phyloP scores from a whole-genome alignment of 2,113 vertebrate genomes.

The Scartelaos histophorus region DNA sequence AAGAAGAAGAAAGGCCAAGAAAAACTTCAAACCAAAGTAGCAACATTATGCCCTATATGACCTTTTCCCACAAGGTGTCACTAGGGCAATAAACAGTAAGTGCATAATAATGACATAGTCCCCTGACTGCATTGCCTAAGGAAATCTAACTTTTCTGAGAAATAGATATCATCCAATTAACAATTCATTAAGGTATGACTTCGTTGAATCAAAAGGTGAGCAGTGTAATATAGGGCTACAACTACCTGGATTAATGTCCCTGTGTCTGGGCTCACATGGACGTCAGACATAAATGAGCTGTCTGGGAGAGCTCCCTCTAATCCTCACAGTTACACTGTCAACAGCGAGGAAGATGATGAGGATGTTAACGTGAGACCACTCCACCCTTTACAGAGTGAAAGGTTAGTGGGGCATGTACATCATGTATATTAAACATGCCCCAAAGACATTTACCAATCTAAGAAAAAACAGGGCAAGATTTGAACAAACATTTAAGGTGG shows the following conservation, averaged over 20 bases:
- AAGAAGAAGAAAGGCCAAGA: not conserved
- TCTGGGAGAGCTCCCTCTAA: constrained; percentile 62
- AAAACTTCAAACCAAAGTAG: not conserved
- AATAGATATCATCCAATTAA: not conserved
- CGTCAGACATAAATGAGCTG: constrained; percentile 61
- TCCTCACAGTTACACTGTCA: constrained; percentile 50
- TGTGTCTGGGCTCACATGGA: constrained; percentile 52
- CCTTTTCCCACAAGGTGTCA: not conserved
- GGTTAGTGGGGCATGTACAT: not conserved
- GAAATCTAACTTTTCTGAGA: not conserved
- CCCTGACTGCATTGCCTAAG: not conserved
- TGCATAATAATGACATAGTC: not conserved
- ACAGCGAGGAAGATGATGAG: constrained; percentile 36
- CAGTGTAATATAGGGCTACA: constrained; percentile 23
- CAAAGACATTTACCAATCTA: not conserved
- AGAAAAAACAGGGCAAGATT: not conserved
- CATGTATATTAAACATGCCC: not conserved
- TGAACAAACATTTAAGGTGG: not conserved
- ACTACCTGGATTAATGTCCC: constrained; percentile 50
- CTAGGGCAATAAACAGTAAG: not conserved
- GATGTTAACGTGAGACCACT: constrained; percentile 14
- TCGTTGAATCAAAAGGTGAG: constrained; percentile 15
- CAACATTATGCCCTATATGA: not conserved
- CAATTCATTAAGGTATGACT: not conserved
- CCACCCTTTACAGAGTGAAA: constrained; percentile 2